Percentiles rank a stretch among this genome's conserved stretches.
These are phyloP conservation scores for Machaerirhynchus nigripectus DNA, from an alignment of 2,113 vertebrate species.

Conservation along the genomic window DNA sequence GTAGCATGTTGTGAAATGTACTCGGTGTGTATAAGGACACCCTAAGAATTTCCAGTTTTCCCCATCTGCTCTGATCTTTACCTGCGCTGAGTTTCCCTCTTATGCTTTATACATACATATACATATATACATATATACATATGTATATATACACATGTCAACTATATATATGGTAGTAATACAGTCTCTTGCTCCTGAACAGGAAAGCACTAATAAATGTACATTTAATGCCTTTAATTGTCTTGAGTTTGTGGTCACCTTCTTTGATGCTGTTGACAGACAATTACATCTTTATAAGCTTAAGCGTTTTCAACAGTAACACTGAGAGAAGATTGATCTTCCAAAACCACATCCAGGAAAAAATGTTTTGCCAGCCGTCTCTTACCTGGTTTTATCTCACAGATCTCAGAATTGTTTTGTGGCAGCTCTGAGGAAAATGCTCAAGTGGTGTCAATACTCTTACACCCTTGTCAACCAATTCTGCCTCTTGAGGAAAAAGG, in stretches of 20 bases:
- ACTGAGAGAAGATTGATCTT: background rate
- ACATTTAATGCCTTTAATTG: background rate
- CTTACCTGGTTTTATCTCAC: background rate
- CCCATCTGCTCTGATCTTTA: background rate
- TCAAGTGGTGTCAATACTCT: background rate
- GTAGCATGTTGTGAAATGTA: background rate
- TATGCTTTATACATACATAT: background rate
- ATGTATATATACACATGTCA: too few species aligned
- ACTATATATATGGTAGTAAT: background rate
- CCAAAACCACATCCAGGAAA: background rate
- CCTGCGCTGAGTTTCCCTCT: background rate
- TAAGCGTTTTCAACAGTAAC: background rate
- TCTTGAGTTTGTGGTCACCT: background rate
- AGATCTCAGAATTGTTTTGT: background rate
- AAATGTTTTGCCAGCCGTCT: background rate
- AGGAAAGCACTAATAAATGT: background rate
- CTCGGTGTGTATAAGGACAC: background rate
- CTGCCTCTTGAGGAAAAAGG: background rate
- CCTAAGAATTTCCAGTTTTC: background rate
- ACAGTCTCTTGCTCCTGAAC: background rate
- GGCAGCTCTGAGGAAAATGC: background rate
- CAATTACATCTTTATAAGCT: background rate
- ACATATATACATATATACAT: rapidly evolving
- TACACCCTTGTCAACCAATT: background rate
- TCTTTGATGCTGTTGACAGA: background rate